Evolutionary conservation across 1,140 invertebrate species (phyloP), one percentile per base, ranked within the genome.

Genomic region (Brachionus calyciflorus): DNA sequence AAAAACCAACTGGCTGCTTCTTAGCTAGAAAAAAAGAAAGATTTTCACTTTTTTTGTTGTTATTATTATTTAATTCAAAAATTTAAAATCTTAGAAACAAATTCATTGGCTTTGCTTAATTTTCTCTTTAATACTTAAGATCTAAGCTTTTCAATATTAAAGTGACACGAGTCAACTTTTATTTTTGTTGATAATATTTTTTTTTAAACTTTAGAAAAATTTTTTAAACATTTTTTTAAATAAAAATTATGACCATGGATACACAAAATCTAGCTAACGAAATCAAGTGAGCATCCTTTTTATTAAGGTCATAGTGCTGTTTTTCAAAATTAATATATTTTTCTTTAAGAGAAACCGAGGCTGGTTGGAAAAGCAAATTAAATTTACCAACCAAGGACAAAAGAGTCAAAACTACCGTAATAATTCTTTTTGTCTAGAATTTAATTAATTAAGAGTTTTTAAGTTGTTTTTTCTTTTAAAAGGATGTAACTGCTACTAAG

Each of bases 401-500:
- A 55, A 24, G 73, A n/a, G 73, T 55, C 33, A 76, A 55, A 60
- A 76, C 73, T 10, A 55, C 73, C 17, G 57, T 63, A 63, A 24
- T 6, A 26, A 2, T 28, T 28, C 19, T 55, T 1, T 55, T 28
- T 14, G 6, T n/a, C 24, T 40, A 7, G 14, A 6, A 17, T 28
- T 63, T 63, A 37, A 28, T 63, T 37, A 17, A 3, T 19, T 37
- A 19, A 17, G 0, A 37, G 33, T 63, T 40, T 63, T 26, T 26
- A 75, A n/a, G n/a, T n/a, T n/a, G n/a, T n/a, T n/a, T n/a, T n/a
- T n/a, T n/a, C n/a, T n/a, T n/a, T n/a, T n/a, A n/a, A n/a, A n/a
- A n/a, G 49, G 76, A 77, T 77, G 76, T 77, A 28, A 77, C 63
- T 7, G 51, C 57, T 10, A 77, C 60, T 14, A 68, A 53, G 17